A percentile compares a stretch with the other conserved stretches of the same genome.
Conservation (phyloP, 2,113 vertebrate species). For the Elaphurus davidianus region DNA sequence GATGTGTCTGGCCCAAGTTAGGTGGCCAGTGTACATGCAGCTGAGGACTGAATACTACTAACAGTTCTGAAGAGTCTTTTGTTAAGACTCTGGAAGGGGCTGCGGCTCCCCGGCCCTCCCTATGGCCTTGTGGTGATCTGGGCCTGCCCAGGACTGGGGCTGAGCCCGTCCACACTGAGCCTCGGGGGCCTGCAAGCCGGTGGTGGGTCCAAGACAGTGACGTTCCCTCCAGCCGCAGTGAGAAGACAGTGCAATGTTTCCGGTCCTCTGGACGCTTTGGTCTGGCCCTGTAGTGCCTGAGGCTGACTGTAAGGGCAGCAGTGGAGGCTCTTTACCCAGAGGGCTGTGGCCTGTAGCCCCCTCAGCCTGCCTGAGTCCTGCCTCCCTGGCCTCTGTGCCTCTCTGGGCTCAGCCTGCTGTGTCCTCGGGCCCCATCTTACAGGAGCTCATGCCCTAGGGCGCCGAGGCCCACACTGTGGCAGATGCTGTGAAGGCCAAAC, state of each 20-base stretch:
- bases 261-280: rapidly evolving
- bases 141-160: background rate
- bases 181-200: rapidly evolving
- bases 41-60: background rate
- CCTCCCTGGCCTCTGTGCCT: rapidly evolving
- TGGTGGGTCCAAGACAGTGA: background rate
- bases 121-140: background rate
- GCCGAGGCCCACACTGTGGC: rapidly evolving
- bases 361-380: too few species aligned
- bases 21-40: too few species aligned
- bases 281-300: background rate
- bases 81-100: background rate
- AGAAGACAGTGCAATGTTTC: background rate
- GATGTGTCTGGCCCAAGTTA: background rate
- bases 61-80: background rate
- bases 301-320: background rate
- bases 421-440: background rate
- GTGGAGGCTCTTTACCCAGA: background rate
- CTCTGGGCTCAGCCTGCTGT: background rate
- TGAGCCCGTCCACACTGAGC: too few species aligned
- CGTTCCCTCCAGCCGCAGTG: background rate
- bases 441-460: background rate
- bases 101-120: background rate
- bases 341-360: background rate
- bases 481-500: background rate